Base-by-base conservation (phyloP, 2,888 invertebrate species). In the Lasioglossum villosulum region DNA sequence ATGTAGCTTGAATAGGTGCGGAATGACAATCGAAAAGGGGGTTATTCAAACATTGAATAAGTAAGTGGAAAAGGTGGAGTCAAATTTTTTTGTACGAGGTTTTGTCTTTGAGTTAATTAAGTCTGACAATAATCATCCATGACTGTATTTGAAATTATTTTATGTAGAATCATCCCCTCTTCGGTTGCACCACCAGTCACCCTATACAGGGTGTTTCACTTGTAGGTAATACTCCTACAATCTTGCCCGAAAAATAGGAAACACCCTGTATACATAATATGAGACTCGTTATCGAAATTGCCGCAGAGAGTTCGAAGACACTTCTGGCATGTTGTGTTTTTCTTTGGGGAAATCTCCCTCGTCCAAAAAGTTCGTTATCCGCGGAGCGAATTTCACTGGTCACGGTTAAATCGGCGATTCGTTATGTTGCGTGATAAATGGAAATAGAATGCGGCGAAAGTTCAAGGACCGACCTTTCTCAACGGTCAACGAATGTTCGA, bases 381-480 rank as follows among this genome's bases (percentile, higher is more conserved):
- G 39, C 37, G 19, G 19, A 39, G 70, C 23, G 45, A 42, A 71
- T 82, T 71, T 82, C 72, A 59, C 37, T 75, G 59, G 59, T 78
- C 66, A 70, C 52, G 42, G 70, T 78, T 80, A 84, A 83, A 83
- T 86, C 75, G 77, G 52, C 72, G 78, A 84, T 82, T 88, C 83
- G 81, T 88, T 75, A 68, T 39, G 75, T 89, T 80, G 88, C 86
- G 88, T 90, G 86, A 90, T 86, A 90, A 86, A 83, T 89, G 83
- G 75, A 88, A 86, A 86, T 84, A 83, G 75, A 86, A 75, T 74
- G 82, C 72, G 72, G 42, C 77, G 88, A 83, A 90, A 89, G 86
- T 88, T 89, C 90, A 89, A 89, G 90, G 90, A 89, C 86, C 86
- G 90, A 86, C 83, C 90, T 86, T 90, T 80, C 86, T 80, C 84